Evolutionary conservation across 2,113 vertebrate species (phyloP).

Genomic region (Crotalus helleri): DNA sequence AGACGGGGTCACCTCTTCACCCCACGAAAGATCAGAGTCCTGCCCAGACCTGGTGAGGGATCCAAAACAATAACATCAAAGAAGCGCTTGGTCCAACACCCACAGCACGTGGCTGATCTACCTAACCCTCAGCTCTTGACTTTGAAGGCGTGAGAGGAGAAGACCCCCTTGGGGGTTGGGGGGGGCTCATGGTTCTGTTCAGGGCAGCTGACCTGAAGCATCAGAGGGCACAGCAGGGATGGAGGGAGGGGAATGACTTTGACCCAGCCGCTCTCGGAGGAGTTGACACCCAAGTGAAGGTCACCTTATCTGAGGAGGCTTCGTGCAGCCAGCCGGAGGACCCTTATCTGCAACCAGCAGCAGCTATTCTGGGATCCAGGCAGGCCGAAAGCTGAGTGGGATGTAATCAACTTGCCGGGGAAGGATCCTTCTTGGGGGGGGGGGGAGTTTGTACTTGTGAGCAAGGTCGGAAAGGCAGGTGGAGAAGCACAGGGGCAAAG

Average conservation of each 20-base stretch:
- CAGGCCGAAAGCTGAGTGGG: background rate
- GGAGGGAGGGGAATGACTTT: background rate
- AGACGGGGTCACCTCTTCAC: too few species aligned
- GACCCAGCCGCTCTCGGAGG: background rate
- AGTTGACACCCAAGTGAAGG: background rate
- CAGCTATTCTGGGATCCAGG: background rate
- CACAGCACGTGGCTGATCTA: background rate
- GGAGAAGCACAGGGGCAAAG: background rate
- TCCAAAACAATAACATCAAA: background rate
- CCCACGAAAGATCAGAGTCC: too few species aligned
- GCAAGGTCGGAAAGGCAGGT: background rate
- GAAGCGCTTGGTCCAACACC: rapidly evolving
- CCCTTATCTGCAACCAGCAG: background rate
- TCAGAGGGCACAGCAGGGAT: background rate
- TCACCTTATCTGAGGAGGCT: background rate
- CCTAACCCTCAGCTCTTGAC: background rate
- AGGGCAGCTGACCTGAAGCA: background rate
- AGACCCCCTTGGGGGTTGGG: too few species aligned
- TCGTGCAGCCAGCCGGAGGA: background rate
- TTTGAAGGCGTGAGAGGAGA: background rate
- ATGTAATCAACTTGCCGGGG: background rate
- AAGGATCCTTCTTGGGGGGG: background rate
- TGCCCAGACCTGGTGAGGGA: too few species aligned
- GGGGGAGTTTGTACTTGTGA: background rate
- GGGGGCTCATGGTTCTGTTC: too few species aligned